phyloP scores from a whole-genome alignment of 2,888 invertebrate genomes.

The Epiblema foenella region DNA sequence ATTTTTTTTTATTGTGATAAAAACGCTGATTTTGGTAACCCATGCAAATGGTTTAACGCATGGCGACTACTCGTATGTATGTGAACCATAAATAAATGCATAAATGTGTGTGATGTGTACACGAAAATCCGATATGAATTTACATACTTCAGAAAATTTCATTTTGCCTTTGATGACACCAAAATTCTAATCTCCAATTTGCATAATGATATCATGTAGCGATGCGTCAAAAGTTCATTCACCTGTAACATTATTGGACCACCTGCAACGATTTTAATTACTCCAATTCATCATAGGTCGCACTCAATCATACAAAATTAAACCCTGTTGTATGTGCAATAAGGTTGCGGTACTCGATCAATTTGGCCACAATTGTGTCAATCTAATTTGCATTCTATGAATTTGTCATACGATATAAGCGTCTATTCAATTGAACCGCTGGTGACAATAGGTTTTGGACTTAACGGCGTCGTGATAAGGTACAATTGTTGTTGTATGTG shows the following conservation, averaged over 20 bases:
- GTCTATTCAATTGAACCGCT: neutral
- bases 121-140: too few relatives aligned
- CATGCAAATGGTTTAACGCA: too few relatives aligned
- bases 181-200: neutral
- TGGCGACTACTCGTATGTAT: too few relatives aligned
- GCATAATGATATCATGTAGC: constrained; percentile 7
- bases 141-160: neutral
- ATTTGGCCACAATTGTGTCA: neutral
- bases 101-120: too few relatives aligned
- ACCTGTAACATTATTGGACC: constrained; percentile 13
- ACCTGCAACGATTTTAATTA: constrained; percentile 24
- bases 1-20: too few relatives aligned
- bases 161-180: neutral
- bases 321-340: neutral
- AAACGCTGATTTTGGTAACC: too few relatives aligned
- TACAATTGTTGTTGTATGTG: neutral
- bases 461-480: neutral
- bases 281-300: neutral
- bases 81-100: too few relatives aligned
- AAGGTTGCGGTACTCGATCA: neutral
- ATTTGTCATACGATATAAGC: neutral
- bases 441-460: neutral
- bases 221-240: constrained; percentile 22
- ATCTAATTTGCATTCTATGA: neutral
- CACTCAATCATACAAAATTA: neutral